Evolutionary conservation across 2,113 vertebrate species (phyloP).

Genomic region (Mungos mungo): DNA sequence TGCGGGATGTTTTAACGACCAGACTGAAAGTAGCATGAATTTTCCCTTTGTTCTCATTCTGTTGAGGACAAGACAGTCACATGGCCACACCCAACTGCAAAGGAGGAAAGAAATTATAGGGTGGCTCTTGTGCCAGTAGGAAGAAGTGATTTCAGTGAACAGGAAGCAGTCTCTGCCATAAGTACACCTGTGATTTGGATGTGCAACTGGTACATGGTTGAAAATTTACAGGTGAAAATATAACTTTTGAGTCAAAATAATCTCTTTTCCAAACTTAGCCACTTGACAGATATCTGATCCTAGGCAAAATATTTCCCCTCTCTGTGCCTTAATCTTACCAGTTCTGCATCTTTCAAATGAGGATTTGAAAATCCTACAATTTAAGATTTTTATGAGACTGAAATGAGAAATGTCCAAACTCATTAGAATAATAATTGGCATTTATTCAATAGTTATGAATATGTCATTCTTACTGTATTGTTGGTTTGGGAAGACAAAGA

Average conservation of each 20-base stretch:
- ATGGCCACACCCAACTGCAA: background rate
- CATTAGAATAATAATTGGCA: background rate
- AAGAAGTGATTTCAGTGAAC: background rate
- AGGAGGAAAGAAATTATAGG: background rate
- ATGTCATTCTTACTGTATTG: background rate
- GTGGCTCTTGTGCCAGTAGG: background rate
- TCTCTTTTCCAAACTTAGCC: background rate
- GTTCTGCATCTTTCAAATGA: background rate
- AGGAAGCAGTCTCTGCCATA: background rate
- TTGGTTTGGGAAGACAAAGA: background rate
- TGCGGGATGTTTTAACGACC: background rate
- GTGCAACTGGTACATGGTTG: background rate
- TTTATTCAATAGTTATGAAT: background rate
- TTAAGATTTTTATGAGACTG: background rate
- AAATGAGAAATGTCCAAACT: background rate
- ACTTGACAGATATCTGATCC: background rate
- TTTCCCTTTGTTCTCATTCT: background rate
- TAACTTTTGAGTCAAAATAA: background rate
- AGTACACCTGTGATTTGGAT: background rate
- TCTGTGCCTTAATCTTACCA: background rate
- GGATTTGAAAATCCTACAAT: background rate
- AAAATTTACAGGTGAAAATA: background rate
- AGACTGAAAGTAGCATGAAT: background rate
- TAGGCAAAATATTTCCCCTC: background rate
- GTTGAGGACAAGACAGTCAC: background rate